These are phyloP conservation scores for Melanotaenia nigrans DNA, from an alignment of 2,797 vertebrate genomes.

Conservation along the genomic window DNA sequence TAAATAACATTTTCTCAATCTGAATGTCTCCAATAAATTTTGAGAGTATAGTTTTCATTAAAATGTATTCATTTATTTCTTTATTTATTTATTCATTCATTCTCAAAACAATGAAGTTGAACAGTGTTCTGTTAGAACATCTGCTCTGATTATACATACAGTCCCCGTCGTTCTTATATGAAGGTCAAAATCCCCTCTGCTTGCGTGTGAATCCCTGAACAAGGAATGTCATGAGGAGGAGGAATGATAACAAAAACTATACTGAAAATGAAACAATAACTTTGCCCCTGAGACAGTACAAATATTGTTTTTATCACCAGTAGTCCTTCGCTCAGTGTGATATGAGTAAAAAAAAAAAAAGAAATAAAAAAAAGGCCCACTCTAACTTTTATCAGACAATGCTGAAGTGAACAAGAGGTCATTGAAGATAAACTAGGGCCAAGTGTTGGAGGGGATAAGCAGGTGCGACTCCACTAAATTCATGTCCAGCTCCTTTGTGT, in stretches of 20 bases:
- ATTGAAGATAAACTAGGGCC: neutral
- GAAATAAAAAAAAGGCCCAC: fast-evolving
- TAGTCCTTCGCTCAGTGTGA: neutral
- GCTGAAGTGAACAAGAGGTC: slow-evolving; percentile 1
- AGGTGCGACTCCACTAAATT: neutral
- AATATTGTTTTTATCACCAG: slow-evolving; percentile 15
- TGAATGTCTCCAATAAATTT: no score
- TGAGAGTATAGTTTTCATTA: no score
- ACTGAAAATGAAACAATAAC: slow-evolving; percentile 22
- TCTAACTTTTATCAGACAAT: neutral
- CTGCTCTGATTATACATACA: neutral
- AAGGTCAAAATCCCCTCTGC: slow-evolving; percentile 12
- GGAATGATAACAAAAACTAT: slow-evolving; percentile 41
- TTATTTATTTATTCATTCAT: no score
- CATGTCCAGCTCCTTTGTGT: neutral
- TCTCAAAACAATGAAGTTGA: no score
- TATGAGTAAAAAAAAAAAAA: neutral
- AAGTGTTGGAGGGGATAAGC: neutral
- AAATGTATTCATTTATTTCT: no score
- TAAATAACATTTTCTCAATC: no score
- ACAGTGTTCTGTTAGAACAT: neutral
- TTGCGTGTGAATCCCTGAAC: slow-evolving; percentile 20
- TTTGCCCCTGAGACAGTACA: slow-evolving; percentile 28
- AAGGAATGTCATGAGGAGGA: neutral
- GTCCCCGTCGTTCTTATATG: neutral